Evolutionary conservation across 2,113 vertebrate genomes (phyloP).

Genomic region (Aramus guarauna): DNA sequence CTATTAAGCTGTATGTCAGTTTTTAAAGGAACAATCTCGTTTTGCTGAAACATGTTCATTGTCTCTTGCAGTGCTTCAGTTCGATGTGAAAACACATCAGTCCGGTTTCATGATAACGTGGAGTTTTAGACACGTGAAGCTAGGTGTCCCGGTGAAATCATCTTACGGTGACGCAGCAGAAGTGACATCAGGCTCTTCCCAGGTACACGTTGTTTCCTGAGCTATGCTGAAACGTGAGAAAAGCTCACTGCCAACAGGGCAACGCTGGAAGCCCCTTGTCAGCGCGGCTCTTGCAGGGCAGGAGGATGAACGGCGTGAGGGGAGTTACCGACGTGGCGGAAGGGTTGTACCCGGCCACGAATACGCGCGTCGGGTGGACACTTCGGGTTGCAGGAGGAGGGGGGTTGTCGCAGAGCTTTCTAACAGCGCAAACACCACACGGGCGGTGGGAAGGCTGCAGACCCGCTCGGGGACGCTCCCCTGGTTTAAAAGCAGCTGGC

Average conservation of each 20-base stretch:
- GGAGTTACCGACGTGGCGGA: not conserved
- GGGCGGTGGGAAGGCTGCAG: too few species aligned
- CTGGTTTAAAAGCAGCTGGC: not conserved
- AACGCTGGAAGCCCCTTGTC: not conserved
- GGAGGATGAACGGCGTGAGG: fast-evolving
- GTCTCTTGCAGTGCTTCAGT: not conserved
- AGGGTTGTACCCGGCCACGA: fast-evolving
- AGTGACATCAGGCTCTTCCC: not conserved
- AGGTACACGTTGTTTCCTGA: not conserved
- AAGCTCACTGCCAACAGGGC: not conserved
- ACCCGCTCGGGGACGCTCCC: not conserved
- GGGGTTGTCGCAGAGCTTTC: not conserved
- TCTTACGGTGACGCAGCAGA: not conserved
- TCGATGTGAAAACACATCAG: not conserved
- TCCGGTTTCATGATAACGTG: not conserved
- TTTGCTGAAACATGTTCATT: not conserved
- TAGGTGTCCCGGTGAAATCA: fast-evolving
- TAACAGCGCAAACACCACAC: fast-evolving
- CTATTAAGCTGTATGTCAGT: not conserved
- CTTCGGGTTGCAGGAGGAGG: not conserved
- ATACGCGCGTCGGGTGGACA: not conserved
- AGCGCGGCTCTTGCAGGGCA: fast-evolving
- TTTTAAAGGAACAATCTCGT: not conserved
- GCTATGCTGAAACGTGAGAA: not conserved
- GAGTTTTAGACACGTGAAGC: not conserved